A percentile compares a stretch with the other conserved stretches of the same genome.
phyloP scores from a whole-genome alignment of 2,113 vertebrate species.

The Nycticebus coucang region DNA sequence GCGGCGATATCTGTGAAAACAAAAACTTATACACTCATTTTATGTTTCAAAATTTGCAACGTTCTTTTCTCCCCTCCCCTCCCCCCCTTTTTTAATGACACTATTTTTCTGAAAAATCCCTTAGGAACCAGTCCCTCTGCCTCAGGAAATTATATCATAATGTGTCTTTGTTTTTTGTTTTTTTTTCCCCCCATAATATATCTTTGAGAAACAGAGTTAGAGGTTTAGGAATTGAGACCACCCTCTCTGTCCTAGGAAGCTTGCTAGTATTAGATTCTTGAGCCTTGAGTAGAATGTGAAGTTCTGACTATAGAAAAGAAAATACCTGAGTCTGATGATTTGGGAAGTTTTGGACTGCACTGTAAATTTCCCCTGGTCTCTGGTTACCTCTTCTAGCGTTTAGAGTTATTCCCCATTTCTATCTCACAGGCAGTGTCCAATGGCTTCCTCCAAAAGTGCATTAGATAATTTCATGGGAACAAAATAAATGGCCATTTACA shows the following conservation, averaged over 20 bases:
- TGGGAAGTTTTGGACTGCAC: background rate
- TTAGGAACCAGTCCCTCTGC: conserved; percentile 40
- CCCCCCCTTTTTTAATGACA: background rate
- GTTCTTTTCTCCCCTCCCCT: background rate
- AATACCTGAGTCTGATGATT: conserved; percentile 42
- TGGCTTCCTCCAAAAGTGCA: conserved; percentile 37
- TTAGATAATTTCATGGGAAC: conserved; percentile 44
- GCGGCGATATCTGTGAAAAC: conserved; percentile 51
- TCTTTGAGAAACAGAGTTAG: conserved; percentile 53
- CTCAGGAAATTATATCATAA: background rate
- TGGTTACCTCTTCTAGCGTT: conserved; percentile 48
- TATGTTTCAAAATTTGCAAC: conserved; percentile 7
- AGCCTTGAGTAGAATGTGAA: conserved; percentile 57
- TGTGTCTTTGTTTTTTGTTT: background rate
- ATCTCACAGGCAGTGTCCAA: background rate
- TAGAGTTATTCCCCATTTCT: conserved; percentile 13
- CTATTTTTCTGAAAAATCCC: conserved; percentile 52
- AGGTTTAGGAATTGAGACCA: conserved; percentile 62
- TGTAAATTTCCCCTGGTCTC: conserved; percentile 40
- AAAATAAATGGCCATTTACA: conserved; percentile 56
- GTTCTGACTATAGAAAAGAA: conserved; percentile 50
- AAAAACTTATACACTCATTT: background rate
- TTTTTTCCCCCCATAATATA: background rate
- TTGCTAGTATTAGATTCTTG: conserved; percentile 31
- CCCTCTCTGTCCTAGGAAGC: conserved; percentile 57